Evolutionary conservation across 2,888 invertebrate species (phyloP), one percentile per base, ranked within the genome.

Genomic region (Lycaena phlaeas): DNA sequence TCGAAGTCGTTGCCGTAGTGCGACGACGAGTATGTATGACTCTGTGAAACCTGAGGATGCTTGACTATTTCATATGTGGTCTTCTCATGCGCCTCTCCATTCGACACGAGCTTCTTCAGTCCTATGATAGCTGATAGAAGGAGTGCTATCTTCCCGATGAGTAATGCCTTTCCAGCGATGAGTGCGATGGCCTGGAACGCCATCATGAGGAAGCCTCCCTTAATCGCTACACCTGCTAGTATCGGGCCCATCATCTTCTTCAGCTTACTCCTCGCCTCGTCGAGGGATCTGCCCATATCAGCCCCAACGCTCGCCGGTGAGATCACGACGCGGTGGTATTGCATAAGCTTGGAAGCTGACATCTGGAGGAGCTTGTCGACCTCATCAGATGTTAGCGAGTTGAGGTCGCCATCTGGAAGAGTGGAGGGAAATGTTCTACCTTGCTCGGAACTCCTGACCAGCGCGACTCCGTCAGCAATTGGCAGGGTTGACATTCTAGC

Each of bases 51-150:
- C 59, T 92, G 90, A n/a, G 94, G 94, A 70, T 93, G 91, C 66
- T 94, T 94, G 40, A 94, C 90, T 52, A 94, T 93, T 73, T 94
- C 94, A 52, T 93, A 91, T 3, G 93, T 93, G 0, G 93, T 93
- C 68, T 92, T 92, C 57, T 93, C 92, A 44, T 90, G 88, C 11
- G 89, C 88, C 48, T 90, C 91, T 37, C 86, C 85, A 14, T 79
- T 71, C 4, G 89, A 87, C 17, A 94, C 88, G 22, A 94, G 77
- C 57, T 93, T 93, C 82, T 94, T 94, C 40, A 94, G 75, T 0
- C 92, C 94, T 52, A 94, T 89, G 49, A 94, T 91, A 14, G 90
- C 90, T 48, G 92, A 91, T 41, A 94, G 81, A 42, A 94, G 84
- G 18, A 95, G 75, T 17, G 94, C 94, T 64, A 94, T 92, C 82